Conservation (phyloP, 37 sponge, comb jelly and placozoan genomes). For the Bolinopsis microptera region DNA sequence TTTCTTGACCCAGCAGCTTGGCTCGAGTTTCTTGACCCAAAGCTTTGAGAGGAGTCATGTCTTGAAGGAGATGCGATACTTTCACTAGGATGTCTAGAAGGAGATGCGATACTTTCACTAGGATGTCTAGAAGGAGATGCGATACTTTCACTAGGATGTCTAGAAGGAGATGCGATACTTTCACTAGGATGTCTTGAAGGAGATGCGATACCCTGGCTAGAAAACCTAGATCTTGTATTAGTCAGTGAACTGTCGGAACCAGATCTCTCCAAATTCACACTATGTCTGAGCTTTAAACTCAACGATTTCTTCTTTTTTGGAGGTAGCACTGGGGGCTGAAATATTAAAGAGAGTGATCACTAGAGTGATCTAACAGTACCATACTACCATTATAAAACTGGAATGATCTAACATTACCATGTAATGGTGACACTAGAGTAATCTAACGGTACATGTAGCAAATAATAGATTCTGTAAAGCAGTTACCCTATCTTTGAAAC, state of each 20-base stretch:
- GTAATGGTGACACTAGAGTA: no score
- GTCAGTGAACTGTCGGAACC: not conserved
- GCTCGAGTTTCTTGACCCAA: not conserved
- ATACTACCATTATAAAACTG: no score
- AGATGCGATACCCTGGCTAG: not conserved
- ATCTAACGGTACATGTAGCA: no score
- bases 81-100: not conserved
- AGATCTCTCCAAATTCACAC: not conserved
- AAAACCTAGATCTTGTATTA: not conserved
- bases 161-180: not conserved
- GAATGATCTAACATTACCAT: no score
- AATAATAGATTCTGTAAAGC: no score
- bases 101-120: not conserved
- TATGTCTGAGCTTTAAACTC: not conserved
- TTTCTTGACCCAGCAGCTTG: not conserved
- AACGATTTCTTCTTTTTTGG: slow-evolving; percentile 15
- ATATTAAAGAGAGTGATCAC: no score
- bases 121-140: not conserved
- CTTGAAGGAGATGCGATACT: not conserved
- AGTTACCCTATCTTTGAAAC: not conserved
- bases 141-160: not conserved
- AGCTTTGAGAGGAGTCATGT: not conserved
- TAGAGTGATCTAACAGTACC: no score
- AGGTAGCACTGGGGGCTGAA: not conserved
- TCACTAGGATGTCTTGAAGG: not conserved